Conservation (phyloP, 2,113 vertebrate genomes). For the Pelodiscus sinensis region DNA sequence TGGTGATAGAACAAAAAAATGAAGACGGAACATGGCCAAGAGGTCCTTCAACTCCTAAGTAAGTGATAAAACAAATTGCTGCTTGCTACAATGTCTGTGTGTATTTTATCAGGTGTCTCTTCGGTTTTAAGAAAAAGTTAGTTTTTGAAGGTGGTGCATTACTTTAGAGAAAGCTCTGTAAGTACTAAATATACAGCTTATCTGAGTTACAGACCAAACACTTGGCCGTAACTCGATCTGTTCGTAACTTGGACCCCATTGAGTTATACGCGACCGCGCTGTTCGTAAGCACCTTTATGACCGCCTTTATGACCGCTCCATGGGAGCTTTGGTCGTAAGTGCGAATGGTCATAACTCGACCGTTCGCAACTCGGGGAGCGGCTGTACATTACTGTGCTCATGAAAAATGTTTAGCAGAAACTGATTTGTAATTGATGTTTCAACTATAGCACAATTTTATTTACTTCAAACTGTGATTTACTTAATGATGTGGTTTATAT, state of each 20-base stretch:
- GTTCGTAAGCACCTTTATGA: too few relatives aligned
- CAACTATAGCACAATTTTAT: rapidly evolving
- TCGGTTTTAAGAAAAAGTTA: not conserved
- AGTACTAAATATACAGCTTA: not conserved
- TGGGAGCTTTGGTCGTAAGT: too few relatives aligned
- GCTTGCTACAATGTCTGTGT: not conserved
- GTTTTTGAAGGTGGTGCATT: not conserved
- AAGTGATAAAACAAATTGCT: slow-evolving; percentile 75
- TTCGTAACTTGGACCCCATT: too few relatives aligned
- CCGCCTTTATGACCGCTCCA: too few relatives aligned
- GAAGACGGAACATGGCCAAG: slow-evolving; percentile 97
- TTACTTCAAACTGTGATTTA: not conserved
- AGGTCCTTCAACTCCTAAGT: slow-evolving; percentile 93
- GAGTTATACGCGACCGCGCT: too few relatives aligned
- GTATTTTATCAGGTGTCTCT: not conserved
- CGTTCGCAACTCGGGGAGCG: too few relatives aligned
- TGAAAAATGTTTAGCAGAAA: not conserved
- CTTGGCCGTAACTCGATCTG: too few relatives aligned
- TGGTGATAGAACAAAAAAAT: slow-evolving; percentile 98
- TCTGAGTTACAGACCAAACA: too few relatives aligned
- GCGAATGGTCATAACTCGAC: too few relatives aligned
- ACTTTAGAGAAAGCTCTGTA: not conserved
- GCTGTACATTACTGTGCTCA: rapidly evolving
- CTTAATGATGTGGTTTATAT: not conserved
- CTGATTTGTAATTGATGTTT: not conserved